Percentiles rank a stretch among this genome's conserved stretches.
phyloP scores from a whole-genome alignment of 2,797 vertebrate genomes.

The Bradypodion pumilum region DNA sequence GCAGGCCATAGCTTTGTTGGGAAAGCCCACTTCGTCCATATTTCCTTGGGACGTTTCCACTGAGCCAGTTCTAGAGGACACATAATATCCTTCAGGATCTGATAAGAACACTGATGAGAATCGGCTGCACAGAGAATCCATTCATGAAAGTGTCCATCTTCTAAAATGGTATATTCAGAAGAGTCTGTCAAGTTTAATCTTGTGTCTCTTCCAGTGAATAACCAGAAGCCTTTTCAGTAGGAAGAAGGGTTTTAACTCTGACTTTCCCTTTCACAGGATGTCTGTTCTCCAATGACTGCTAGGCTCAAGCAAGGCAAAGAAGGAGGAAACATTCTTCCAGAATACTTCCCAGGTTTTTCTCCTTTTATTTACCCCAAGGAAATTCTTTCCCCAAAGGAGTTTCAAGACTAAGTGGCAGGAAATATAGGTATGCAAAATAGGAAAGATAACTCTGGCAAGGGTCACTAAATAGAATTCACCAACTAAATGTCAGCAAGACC shows the following conservation, averaged over 20 bases:
- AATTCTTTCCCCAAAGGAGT: slow-evolving; percentile 22
- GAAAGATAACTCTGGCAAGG: slow-evolving; percentile 4
- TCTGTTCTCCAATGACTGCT: not conserved
- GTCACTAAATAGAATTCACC: not conserved
- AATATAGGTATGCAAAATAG: slow-evolving; percentile 13
- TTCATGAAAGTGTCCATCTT: not conserved
- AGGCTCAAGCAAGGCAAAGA: slow-evolving; percentile 1
- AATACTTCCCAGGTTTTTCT: not conserved
- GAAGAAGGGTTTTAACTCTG: not conserved
- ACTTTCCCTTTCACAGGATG: not conserved
- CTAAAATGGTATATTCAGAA: not conserved
- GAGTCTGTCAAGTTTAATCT: not conserved
- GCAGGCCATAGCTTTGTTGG: not conserved
- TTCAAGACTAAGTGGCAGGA: slow-evolving; percentile 4
- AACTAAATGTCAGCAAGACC: not conserved
- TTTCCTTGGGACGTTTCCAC: not conserved
- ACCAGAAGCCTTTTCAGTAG: not conserved
- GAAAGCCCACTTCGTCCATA: not conserved
- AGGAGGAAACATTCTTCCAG: slow-evolving; percentile 13
- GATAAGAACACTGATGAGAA: not conserved
- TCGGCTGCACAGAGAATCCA: not conserved
- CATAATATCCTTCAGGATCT: not conserved
- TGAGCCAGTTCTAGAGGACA: not conserved
- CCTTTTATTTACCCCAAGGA: slow-evolving; percentile 11
- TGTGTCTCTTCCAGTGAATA: not conserved